Evolutionary conservation across 2,888 invertebrate genomes (phyloP), one percentile per base, ranked within the genome.

Genomic region (Trissoscelio sp.): DNA sequence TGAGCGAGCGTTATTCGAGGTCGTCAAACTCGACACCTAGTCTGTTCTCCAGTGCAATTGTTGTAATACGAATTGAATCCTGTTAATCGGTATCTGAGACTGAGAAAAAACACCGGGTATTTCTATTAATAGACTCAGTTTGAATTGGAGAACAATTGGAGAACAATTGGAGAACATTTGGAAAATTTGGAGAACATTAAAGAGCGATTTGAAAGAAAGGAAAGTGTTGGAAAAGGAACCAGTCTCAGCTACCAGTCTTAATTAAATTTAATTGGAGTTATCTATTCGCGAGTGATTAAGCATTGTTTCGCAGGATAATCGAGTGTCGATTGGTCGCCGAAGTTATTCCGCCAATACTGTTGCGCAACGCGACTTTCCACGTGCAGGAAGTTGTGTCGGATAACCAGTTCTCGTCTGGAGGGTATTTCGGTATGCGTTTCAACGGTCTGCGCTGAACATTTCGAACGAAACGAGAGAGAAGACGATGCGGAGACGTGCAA

Each of bases 361-460:
- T 79, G 66, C 72, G 79, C 72, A 79, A 79, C 70, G 57, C 58
- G 70, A 66, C 72, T 79, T 72, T 72, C 58, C 79, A 79, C 79
- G 79, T 72, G 79, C 72, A 70, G 72, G 79, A 72, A 79, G 79
- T 58, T 18, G 62, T 24, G 75, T 18, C 39, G 72, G 64, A 46
- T 48, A 78, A 64, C 55, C 70, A 58, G 62, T 66, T 72, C 60
- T 57, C 18, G 64, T 55, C 57, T n/a, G 60, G 16, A 34, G 60
- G 60, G 60, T 53, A 73, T 67, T 53, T 62, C 37, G 60, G 78
- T 78, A 55, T 67, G 66, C 69, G 31, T 18, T 42, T 20, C 24
- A 37, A 11, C 24, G 37, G 16, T 3, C 20, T 20, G 11, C 14
- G 20, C 16, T 53, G 55, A 62, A 28, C 20, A 53, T 53, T 73